phyloP scores from a whole-genome alignment of 1,140 invertebrate species.

The Pachyrhynchus sulphureomaculatus region DNA sequence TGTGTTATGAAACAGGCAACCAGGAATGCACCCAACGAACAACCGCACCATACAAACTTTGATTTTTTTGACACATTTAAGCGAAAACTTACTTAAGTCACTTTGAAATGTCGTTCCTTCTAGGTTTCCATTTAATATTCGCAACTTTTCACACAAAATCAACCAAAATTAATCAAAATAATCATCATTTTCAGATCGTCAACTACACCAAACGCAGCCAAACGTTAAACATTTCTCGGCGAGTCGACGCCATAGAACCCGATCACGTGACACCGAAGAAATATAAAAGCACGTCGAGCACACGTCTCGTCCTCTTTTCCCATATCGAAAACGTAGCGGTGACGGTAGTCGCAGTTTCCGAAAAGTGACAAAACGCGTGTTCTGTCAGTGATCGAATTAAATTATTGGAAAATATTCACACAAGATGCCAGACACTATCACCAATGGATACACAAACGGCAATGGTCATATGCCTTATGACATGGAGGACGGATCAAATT shows the following conservation, averaged over 20 bases:
- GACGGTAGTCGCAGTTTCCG: not conserved
- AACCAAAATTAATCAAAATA: not conserved
- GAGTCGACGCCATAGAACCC: constrained; percentile 18
- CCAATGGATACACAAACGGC: constrained; percentile 77
- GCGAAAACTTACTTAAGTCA: no score
- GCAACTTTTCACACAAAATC: not conserved
- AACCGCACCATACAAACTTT: no score
- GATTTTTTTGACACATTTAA: no score
- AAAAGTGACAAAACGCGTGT: constrained; percentile 17
- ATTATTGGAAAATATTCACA: constrained; percentile 11
- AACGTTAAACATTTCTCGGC: not conserved
- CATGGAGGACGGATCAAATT: constrained; percentile 81
- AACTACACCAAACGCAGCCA: not conserved
- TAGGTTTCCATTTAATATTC: no score
- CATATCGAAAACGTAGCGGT: constrained; percentile 20
- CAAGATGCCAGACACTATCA: constrained; percentile 72
- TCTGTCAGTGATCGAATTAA: not conserved
- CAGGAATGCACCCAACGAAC: no score
- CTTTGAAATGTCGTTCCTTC: no score
- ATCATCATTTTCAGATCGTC: not conserved
- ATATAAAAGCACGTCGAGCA: constrained; percentile 30
- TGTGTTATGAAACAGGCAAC: no score
- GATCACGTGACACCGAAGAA: constrained; percentile 28
- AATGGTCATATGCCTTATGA: constrained; percentile 63
- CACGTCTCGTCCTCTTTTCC: constrained; percentile 35